Base-by-base conservation (phyloP, 2,888 invertebrate genomes). In the Pammene fasciana region DNA sequence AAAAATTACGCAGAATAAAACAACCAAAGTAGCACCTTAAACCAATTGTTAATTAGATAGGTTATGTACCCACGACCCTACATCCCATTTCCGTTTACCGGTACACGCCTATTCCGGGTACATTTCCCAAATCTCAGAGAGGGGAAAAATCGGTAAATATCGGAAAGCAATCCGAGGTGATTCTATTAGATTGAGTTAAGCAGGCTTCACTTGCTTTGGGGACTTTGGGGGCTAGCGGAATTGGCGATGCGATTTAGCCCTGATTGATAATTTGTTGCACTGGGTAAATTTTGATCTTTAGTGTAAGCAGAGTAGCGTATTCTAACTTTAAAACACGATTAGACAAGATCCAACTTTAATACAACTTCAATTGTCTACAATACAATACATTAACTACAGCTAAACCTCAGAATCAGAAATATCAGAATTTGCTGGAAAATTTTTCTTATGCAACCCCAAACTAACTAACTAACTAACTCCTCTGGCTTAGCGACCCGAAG, bases 101-200 rank as follows among this genome's bases (percentile, higher is more conserved):
- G 81, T 82, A 85, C 88, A 89, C 90, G 90, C 91, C 90, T 90
- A 82, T 90, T 88, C 84, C 84, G 82, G 86, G 86, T 86, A 84
- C 87, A 85, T 80, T 84, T 85, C 78, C 84, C 83, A 86, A 90
- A 90, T 89, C 89, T 86, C 86, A 80, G 84, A 79, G 85, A 86
- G 89, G 88, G 90, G 87, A 86, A 90, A 89, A 90, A 90, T 88
- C 89, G 83, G 90, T 91, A 90, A 90, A 90, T 92, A 92, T 92
- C 86, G 90, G 89, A 90, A 90, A 91, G 87, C 87, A 87, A 90
- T 90, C 88, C 81, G 82, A 86, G 83, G 88, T 89, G 87, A 91
- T 93, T 92, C 90, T 89, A 90, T 91, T 92, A 90, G 86, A 86
- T 87, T 88, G 85, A 89, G 86, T 87, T 85, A 88, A 89, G 82